phyloP scores from a whole-genome alignment of 2,113 vertebrate species.

The Ramphastos sulfuratus region DNA sequence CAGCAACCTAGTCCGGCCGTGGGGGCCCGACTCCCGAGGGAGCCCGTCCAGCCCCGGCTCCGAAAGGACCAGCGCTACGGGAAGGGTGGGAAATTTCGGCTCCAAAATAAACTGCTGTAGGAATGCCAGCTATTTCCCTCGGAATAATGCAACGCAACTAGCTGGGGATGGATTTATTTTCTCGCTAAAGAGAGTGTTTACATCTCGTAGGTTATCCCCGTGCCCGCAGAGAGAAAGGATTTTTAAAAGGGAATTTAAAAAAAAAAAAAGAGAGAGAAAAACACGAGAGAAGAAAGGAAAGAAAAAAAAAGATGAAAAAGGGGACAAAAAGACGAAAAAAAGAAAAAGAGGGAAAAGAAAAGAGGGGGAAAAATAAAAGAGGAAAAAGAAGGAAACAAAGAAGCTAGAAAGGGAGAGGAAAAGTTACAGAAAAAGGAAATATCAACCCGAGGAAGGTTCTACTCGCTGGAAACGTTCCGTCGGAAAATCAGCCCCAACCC shows the following conservation, averaged over 20 bases:
- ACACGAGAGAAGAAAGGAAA: fast-evolving
- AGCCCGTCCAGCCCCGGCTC: not conserved
- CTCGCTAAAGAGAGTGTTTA: not conserved
- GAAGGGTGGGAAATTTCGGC: constrained; percentile 62
- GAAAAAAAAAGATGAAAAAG: no score
- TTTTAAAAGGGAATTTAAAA: no score
- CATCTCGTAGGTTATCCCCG: not conserved
- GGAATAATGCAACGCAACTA: constrained; percentile 42
- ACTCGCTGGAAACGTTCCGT: not conserved
- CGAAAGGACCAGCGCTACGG: constrained; percentile 13
- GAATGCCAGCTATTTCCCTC: constrained; percentile 68
- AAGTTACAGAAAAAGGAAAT: not conserved
- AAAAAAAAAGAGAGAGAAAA: fast-evolving
- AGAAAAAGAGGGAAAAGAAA: not conserved
- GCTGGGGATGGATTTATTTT: constrained; percentile 45
- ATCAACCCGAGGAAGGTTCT: not conserved
- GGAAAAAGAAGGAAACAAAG: no score
- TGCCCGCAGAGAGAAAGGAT: not conserved
- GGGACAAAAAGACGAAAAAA: not conserved
- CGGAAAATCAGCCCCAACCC: not conserved
- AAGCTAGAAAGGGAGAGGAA: no score
- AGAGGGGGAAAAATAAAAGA: fast-evolving
- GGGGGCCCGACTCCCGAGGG: not conserved
- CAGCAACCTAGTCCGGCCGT: not conserved
- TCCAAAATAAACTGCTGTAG: constrained; percentile 66